Conservation (phyloP, 2,888 invertebrate genomes). For the Neocrepidodera transversa region DNA sequence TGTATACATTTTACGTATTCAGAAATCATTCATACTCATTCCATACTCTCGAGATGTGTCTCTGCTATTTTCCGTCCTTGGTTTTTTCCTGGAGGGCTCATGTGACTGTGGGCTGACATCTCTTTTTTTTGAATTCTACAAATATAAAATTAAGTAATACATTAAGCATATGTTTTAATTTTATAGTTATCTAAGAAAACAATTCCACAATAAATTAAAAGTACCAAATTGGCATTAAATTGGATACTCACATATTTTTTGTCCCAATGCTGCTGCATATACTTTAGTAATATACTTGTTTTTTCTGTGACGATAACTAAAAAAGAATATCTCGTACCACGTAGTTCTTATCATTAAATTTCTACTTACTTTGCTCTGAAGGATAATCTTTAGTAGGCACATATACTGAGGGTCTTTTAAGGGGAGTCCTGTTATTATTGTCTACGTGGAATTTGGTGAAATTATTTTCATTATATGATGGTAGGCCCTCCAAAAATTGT, state of each 20-base stretch:
- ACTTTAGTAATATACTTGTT: constrained; percentile 90
- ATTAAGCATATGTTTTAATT: neutral
- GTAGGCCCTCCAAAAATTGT: constrained; percentile 90
- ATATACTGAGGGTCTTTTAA: constrained; percentile 89
- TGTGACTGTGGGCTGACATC: constrained; percentile 54
- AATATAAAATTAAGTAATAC: too few relatives aligned
- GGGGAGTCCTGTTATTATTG: constrained; percentile 79
- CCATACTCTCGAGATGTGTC: constrained; percentile 33
- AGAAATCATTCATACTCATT: constrained; percentile 32
- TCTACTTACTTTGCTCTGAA: constrained; percentile 83
- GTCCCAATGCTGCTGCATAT: constrained; percentile 95
- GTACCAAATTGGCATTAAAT: neutral
- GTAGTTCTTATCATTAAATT: neutral
- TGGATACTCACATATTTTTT: constrained; percentile 69
- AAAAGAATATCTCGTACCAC: too few relatives aligned
- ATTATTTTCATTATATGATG: constrained; percentile 89
- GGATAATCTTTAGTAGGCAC: constrained; percentile 92
- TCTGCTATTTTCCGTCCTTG: constrained; percentile 50
- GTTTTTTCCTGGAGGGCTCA: constrained; percentile 56
- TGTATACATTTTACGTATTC: constrained; percentile 8
- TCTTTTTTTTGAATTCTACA: constrained; percentile 36
- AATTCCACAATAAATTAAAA: neutral
- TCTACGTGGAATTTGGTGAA: constrained; percentile 91
- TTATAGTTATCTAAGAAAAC: neutral
- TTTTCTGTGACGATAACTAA: constrained; percentile 95